Evolutionary conservation across 2,113 vertebrate genomes (phyloP).

Genomic region (human (Homo sapiens)): GRCh38 chr17:1608501-1609000

Average conservation of each 20-base stretch:
- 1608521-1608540: too few species aligned
- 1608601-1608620: too few species aligned
- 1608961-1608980: neutral
- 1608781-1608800: neutral
- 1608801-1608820: neutral
- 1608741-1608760: neutral
- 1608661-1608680: too few species aligned
- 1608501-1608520: too few species aligned
- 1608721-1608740: neutral
- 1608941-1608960: neutral
- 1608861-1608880: neutral
- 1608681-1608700: rapidly evolving
- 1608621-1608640: too few species aligned
- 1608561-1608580: too few species aligned
- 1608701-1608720: neutral
- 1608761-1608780: neutral
- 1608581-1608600: too few species aligned
- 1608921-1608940: constrained; percentile 49
- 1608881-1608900: neutral
- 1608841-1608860: neutral
- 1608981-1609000: constrained; percentile 52
- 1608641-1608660: too few species aligned
- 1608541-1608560: too few species aligned
- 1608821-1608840: neutral
- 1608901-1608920: constrained; percentile 18